Evolutionary conservation across 2,113 vertebrate genomes (phyloP), one percentile per base, ranked within the genome.

Genomic region (Ariopsis seemanni): DNA sequence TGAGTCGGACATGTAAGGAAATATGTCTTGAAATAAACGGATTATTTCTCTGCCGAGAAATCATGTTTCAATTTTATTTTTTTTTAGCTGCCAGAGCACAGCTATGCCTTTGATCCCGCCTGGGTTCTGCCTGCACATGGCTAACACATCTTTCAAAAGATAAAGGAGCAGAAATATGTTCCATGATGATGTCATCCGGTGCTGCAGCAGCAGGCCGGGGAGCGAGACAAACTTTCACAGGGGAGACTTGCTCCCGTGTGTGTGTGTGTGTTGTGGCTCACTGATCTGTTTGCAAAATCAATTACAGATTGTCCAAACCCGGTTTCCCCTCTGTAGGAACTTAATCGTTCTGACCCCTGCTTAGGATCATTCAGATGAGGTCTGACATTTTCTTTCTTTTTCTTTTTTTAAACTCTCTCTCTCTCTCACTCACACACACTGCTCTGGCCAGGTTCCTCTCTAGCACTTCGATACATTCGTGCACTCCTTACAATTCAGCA

Each of bases 401-500:
- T 92, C 92, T 53, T 53, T 48, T 27, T 22, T 52, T 77, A 42
- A 42, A 42, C 30, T 83, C 67, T 72, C 50, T 50, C 55, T 67
- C 27, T 77, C 86, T 83, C 87, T 75, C 58, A 7, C 75, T 87
- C 74, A 58, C 79, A 60, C 79, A 22, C 57, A 34, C 77, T 88
- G 90, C 92, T 93, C 93, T 90, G 92, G 91, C 92, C 92, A 91
- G 92, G 94, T 94, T 96, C 95, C 92, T 95, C 93, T 87, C 94
- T 95, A 94, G 93, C 94, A 94, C 93, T 89, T 95, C 90, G 96
- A 96, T 97, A 97, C 96, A 97, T 97, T 98, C 94, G 94, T 96
- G 96, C 96, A 94, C 94, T 95, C 91, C 96, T 98, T 97, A 96
- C 96, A 95, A 94, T 96, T 97, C 97, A 95, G 93, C 95, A 91